Percentiles rank a stretch among this genome's conserved stretches.
phyloP scores from a whole-genome alignment of 1,140 invertebrate species.

The Aphelenchoides fujianensis region DNA sequence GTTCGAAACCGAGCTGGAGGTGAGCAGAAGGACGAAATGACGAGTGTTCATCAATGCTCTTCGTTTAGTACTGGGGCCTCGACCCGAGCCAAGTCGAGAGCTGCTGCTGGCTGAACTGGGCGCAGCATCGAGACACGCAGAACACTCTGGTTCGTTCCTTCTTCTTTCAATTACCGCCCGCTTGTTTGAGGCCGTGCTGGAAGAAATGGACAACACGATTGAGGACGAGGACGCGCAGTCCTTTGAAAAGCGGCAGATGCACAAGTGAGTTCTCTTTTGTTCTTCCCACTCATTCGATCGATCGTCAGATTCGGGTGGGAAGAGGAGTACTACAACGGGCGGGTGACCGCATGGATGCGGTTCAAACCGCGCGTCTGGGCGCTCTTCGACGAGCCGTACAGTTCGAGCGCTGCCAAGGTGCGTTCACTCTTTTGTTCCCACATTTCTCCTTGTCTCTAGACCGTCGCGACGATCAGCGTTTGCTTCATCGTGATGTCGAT shows the following conservation, averaged over 20 bases:
- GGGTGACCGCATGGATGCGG: constrained; percentile 50
- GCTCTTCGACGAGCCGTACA: constrained; percentile 84
- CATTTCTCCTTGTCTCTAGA: constrained; percentile 74
- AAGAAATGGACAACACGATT: constrained; percentile 70
- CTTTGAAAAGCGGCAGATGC: constrained; percentile 75
- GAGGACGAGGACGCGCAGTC: constrained; percentile 71
- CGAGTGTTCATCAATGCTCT: no score
- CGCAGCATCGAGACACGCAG: constrained; percentile 68
- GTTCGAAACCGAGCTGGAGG: constrained; percentile 94
- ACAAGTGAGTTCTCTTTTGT: constrained; percentile 21
- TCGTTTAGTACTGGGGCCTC: constrained; percentile 90
- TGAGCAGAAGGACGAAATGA: no score
- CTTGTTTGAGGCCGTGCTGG: no score
- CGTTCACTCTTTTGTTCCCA: no score
- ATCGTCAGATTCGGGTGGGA: constrained; percentile 76
- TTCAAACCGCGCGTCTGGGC: constrained; percentile 80
- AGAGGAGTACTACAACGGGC: constrained; percentile 68
- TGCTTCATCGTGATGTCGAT: constrained; percentile 98
- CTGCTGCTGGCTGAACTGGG: constrained; percentile 94
- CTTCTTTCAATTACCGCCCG: no score
- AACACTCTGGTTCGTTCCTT: no score
- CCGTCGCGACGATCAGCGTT: constrained; percentile 89
- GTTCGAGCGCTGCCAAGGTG: constrained; percentile 66
- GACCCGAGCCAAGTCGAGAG: constrained; percentile 90
- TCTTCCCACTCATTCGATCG: no score